Evolutionary conservation across 92 coral and sea anemone species (phyloP).

Genomic region (Parazoanthus swiftii): DNA sequence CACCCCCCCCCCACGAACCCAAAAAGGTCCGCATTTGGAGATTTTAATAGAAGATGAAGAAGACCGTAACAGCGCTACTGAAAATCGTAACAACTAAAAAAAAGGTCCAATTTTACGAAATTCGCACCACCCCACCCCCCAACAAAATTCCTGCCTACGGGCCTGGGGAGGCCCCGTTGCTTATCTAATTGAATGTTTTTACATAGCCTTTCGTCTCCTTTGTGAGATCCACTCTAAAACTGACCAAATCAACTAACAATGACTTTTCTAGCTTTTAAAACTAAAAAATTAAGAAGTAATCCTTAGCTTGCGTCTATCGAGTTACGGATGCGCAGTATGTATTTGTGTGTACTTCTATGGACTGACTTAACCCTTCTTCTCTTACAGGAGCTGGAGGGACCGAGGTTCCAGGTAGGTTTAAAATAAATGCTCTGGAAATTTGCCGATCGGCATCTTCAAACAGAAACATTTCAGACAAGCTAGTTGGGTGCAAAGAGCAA

Average conservation of each 20-base stretch:
- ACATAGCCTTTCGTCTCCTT: neutral
- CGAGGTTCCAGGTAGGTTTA: slow-evolving; percentile 7
- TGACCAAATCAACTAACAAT: neutral
- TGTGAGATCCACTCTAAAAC: too few species aligned
- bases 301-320: too few species aligned
- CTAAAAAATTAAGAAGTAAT: too few species aligned
- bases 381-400: slow-evolving; percentile 35
- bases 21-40: too few species aligned
- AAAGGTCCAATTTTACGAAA: too few species aligned
- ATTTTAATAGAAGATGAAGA: too few species aligned
- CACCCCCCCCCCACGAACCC: too few species aligned
- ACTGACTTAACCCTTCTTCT: neutral
- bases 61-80: too few species aligned
- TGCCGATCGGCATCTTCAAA: neutral
- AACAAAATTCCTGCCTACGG: too few species aligned
- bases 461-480: neutral
- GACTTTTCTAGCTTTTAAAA: neutral
- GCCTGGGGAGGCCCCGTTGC: neutral
- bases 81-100: too few species aligned
- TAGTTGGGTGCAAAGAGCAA: too few species aligned
- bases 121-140: too few species aligned
- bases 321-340: neutral
- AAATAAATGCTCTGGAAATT: neutral
- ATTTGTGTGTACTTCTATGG: neutral
- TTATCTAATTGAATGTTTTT: neutral